A percentile compares a stretch with the other conserved stretches of the same genome.
Evolutionary conservation across 2,113 vertebrate genomes (phyloP).

Genomic region (Tenrec ecaudatus): DNA sequence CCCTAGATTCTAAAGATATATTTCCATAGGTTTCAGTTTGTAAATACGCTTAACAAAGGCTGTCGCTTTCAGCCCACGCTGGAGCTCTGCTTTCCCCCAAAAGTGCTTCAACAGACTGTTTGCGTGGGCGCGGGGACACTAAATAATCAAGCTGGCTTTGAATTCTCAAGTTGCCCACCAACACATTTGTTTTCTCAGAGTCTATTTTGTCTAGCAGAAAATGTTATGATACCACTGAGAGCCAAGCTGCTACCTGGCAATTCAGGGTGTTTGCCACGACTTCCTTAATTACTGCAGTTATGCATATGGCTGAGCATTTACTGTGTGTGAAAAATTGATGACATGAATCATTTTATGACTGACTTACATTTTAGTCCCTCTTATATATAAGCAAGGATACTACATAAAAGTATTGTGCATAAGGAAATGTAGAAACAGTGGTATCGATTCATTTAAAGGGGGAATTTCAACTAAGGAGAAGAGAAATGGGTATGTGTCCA

Average conservation of each 20-base stretch:
- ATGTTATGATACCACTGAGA: slow-evolving; percentile 34
- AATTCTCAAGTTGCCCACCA: slow-evolving; percentile 42
- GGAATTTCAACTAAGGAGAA: neutral
- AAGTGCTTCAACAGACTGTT: slow-evolving; percentile 24
- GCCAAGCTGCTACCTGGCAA: slow-evolving; percentile 45
- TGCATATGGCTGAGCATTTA: slow-evolving; percentile 49
- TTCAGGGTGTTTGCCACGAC: neutral
- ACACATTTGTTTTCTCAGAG: slow-evolving; percentile 60
- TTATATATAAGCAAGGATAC: neutral
- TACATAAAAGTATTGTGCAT: neutral
- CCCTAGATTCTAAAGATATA: neutral
- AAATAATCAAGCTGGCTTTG: slow-evolving; percentile 47
- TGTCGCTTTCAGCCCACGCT: slow-evolving; percentile 31
- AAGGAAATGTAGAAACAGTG: too few species aligned
- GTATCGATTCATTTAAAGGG: neutral
- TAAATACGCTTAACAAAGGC: slow-evolving; percentile 53
- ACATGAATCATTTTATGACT: neutral
- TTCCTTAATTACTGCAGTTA: slow-evolving; percentile 59
- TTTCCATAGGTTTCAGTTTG: slow-evolving; percentile 42
- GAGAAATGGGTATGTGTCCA: neutral
- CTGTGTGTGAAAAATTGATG: slow-evolving; percentile 31
- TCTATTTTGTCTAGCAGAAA: slow-evolving; percentile 41
- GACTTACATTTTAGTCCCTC: neutral
- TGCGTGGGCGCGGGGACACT: neutral
- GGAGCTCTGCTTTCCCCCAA: slow-evolving; percentile 63